Evolutionary conservation across 2,797 vertebrate genomes (phyloP), one percentile per base, ranked within the genome.

Genomic region (Sternotherus odoratus): DNA sequence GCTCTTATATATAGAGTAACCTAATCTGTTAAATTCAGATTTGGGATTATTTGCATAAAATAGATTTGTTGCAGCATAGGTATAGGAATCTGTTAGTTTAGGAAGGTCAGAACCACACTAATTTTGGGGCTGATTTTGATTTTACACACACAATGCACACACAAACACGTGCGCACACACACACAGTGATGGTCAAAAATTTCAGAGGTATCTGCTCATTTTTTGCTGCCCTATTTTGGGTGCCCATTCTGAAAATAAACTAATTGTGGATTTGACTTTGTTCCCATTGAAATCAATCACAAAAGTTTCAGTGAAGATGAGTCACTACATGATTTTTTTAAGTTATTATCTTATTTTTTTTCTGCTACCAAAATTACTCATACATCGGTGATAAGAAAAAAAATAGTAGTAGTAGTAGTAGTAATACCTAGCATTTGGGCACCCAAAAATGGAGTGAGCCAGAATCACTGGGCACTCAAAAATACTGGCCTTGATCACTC

Each of bases 341-440:
- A 43, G 2, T 48, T 46, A 74, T 43, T 43, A 7, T 15, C 24
- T 48, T 48, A 43, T 9, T 46, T 6, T 74, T 26, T 43, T 72
- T 43, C 13, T 28, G 4, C 43, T 48, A 48, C 24, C 72, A 48
- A 48, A 75, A 75, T 17, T 30, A 75, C 13, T 46, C 26, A 12
- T 30, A 5, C 8, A 75, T 8, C 26, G 17, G 5, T 48, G 43
- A 75, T 48, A 48, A 17, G 13, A 30, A 75, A 48, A 39, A 36
- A n/a, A n/a, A n/a, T n/a, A n/a, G n/a, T n/a, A n/a, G 3, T 66
- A 11, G 4, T n/a, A 17, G 5, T 3, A 28, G 12, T 23, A 69
- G 19, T 69, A 39, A n/a, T 36, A 69, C 23, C 36, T 39, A 39
- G 82, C 80, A 28, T 39, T 94, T 66, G 23, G 30, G 28, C 7